A percentile compares a stretch with the other conserved stretches of the same genome.
phyloP scores from a whole-genome alignment of 2,113 vertebrate species.

The Mastomys coucha region DNA sequence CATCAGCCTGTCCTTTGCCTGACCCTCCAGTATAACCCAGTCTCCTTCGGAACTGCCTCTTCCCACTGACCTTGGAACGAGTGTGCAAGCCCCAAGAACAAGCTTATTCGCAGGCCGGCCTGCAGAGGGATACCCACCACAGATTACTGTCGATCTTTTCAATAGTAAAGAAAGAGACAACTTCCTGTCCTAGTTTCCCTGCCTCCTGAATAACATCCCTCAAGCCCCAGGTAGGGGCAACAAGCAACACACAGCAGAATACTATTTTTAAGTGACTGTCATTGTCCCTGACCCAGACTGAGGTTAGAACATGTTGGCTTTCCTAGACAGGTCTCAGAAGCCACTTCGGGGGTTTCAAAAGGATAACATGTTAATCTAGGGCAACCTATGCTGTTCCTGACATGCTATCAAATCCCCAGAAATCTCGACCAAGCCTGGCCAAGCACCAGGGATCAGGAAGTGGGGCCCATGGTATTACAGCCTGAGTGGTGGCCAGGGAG shows the following conservation, averaged over 20 bases:
- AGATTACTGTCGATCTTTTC: not conserved
- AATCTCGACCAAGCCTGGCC: not conserved
- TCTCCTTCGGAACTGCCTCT: not conserved
- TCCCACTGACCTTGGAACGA: too few species aligned
- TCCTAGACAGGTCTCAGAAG: conserved; percentile 1
- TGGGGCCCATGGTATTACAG: not conserved
- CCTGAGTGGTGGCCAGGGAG: not conserved
- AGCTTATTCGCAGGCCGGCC: not conserved
- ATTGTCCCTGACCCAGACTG: not conserved
- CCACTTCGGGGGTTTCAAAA: not conserved
- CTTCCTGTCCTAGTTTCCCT: too few species aligned
- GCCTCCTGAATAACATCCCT: not conserved
- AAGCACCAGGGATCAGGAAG: not conserved
- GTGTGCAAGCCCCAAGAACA: not conserved
- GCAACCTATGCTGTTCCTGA: not conserved
- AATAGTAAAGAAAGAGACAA: not conserved
- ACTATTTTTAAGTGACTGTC: not conserved
- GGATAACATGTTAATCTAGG: conserved; percentile 14
- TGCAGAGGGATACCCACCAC: not conserved
- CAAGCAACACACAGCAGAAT: not conserved
- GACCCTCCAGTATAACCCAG: not conserved
- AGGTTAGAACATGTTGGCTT: not conserved
- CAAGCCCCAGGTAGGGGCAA: not conserved
- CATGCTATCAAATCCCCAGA: not conserved
- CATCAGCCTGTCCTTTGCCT: too few species aligned